These are phyloP conservation scores for Eucriotettix oculatus DNA, from an alignment of 2,888 invertebrate species.

Conservation along the genomic window DNA sequence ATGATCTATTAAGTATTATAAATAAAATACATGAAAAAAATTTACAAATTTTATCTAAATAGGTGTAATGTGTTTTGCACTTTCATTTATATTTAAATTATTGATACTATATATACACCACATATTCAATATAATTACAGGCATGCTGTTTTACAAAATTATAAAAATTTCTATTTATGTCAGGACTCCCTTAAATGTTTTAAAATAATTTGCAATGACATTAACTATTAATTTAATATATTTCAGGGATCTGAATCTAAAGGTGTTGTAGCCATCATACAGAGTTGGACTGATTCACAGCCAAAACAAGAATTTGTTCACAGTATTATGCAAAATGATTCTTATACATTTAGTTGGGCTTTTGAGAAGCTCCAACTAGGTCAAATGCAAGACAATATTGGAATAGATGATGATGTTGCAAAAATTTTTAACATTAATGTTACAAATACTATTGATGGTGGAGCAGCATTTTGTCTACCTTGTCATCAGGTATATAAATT, in stretches of 20 bases:
- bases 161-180: too few relatives aligned
- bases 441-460: conserved; percentile 33
- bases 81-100: too few relatives aligned
- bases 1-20: too few relatives aligned
- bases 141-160: too few relatives aligned
- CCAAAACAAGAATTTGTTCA: conserved; percentile 21
- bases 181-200: too few relatives aligned
- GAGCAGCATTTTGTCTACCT: conserved; percentile 33
- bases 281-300: conserved; percentile 25
- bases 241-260: conserved; percentile 22
- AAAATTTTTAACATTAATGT: conserved; percentile 33
- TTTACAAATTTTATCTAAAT: too few relatives aligned
- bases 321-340: conserved; percentile 24
- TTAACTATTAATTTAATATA: background rate
- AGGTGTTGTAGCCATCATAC: conserved; percentile 23
- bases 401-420: conserved; percentile 24
- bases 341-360: conserved; percentile 29
- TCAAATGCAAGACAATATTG: conserved; percentile 8
- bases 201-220: background rate
- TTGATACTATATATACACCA: too few relatives aligned
- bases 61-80: too few relatives aligned
- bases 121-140: too few relatives aligned
- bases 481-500: conserved; percentile 24
- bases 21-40: too few relatives aligned
- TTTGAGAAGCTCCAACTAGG: conserved; percentile 24